A percentile compares a stretch with the other conserved stretches of the same genome.
Evolutionary conservation across 2,113 vertebrate genomes (phyloP).

Genomic region (Erythrolamprus reginae): DNA sequence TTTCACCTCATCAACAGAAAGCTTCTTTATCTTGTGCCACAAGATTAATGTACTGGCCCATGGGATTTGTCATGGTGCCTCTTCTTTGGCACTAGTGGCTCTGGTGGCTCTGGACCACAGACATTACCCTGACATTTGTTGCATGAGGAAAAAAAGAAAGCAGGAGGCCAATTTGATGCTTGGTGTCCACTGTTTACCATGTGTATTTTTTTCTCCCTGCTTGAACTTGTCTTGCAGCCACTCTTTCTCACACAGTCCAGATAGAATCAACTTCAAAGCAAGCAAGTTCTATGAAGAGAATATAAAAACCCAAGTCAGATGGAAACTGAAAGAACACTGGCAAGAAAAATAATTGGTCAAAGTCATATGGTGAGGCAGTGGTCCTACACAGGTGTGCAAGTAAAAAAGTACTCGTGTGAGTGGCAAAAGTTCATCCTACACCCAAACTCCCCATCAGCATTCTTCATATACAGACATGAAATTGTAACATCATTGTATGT

Average conservation of each 20-base stretch:
- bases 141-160: background rate
- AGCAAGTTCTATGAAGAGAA: background rate
- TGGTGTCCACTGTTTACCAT: background rate
- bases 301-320: background rate
- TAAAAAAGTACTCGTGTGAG: background rate
- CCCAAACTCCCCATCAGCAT: background rate
- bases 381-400: background rate
- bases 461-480: background rate
- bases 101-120: background rate
- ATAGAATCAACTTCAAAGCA: background rate
- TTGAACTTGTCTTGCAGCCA: background rate
- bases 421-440: background rate
- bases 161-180: background rate
- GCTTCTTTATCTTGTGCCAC: background rate
- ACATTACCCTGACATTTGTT: background rate
- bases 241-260: background rate
- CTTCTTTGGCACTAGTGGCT: background rate
- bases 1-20: background rate
- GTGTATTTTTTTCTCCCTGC: background rate
- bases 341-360: background rate
- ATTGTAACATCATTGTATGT: background rate
- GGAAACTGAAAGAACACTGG: background rate
- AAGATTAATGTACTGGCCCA: background rate
- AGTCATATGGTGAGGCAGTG: background rate
- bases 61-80: background rate